Percentiles rank a stretch among this genome's conserved stretches.
These are phyloP conservation scores for Egretta garzetta DNA, from an alignment of 2,113 vertebrate genomes.

Conservation along the genomic window DNA sequence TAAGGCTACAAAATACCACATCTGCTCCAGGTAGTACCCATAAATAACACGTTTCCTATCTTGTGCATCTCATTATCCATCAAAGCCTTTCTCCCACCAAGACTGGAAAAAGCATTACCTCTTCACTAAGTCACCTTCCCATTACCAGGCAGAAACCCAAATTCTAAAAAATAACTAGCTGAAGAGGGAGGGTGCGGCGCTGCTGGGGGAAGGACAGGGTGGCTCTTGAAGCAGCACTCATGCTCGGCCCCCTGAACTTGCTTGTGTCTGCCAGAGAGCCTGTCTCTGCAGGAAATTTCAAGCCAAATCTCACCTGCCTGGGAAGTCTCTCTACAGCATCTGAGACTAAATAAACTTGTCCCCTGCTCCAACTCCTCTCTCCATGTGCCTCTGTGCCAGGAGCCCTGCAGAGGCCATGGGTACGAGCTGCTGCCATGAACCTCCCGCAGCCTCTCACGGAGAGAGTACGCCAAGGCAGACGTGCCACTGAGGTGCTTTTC, in stretches of 20 bases:
- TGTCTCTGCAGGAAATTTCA: background rate
- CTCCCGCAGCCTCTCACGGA: accelerated
- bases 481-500: background rate
- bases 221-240: background rate
- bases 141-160: background rate
- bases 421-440: accelerated
- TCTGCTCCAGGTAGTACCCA: background rate
- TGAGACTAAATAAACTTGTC: background rate
- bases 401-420: background rate
- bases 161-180: background rate
- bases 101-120: background rate
- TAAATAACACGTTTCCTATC: background rate
- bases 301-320: background rate
- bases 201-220: background rate
- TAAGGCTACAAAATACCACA: background rate
- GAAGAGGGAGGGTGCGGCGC: background rate
- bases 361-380: background rate
- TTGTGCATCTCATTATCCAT: background rate
- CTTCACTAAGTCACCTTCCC: background rate
- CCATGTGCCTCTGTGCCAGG: background rate
- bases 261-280: background rate
- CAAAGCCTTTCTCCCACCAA: background rate
- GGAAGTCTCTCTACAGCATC: background rate
- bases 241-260: background rate
- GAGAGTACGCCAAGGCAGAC: background rate